Evolutionary conservation across 2,888 invertebrate genomes (phyloP), one percentile per base, ranked within the genome.

Genomic region (Mellilla xanthometata): DNA sequence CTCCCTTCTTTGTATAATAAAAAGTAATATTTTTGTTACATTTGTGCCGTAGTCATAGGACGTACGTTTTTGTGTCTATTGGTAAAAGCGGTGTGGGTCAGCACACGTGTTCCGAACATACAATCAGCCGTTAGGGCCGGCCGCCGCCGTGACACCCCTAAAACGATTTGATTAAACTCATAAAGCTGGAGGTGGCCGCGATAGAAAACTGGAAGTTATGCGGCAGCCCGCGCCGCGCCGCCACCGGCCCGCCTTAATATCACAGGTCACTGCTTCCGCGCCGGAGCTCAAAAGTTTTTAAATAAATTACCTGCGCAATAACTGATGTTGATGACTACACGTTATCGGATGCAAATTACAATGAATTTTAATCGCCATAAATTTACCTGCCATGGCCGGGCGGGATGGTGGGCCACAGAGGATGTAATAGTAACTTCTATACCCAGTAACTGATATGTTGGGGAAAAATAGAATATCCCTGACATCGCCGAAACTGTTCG

Each of bases 101-200:
- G 78, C 78, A 75, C 76, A 76, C 73, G 75, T 81, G 76, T 73
- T 73, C 68, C 60, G 60, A 62, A 68, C 75, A 77, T 77, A 78
- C 79, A 81, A 82, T 82, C 77, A 78, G 68, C 74, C 75, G 75
- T 78, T 76, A 73, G 65, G 69, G 68, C 72, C 68, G 68, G 66
- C 72, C 73, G 74, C 68, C 68, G 66, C 72, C 73, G 74, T 80
- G 78, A 77, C 81, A 78, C 76, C 79, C 76, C 76, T 79, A 68
- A 73, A 80, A 76, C 78, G 75, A 77, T 86, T 86, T 87, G 84
- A 87, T 87, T 87, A 86, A 87, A 87, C 74, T 82, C 82, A 79
- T 85, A 85, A 84, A 86, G 81, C 71, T 79, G 65, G 57, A 71
- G 71, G 74, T 72, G 74, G 67, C 65, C 60, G 61, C 29, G 39